Percentiles rank a stretch among this genome's conserved stretches.
Conservation (phyloP, 1,140 invertebrate genomes). For the Dreissena rostriformis region DNA sequence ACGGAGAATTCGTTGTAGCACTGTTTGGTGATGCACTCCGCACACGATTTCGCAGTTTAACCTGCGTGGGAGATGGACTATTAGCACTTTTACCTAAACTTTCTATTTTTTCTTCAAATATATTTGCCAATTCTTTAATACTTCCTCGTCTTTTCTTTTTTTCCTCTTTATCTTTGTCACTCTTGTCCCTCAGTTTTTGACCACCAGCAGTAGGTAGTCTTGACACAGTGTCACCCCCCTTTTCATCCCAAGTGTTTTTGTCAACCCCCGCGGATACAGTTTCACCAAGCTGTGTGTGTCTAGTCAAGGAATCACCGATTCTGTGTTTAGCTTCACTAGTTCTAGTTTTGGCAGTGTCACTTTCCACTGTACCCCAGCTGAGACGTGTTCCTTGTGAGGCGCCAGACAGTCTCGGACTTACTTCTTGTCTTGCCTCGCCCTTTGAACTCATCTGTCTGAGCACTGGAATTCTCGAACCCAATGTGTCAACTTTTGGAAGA, state of each 20-base stretch:
- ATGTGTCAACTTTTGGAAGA: constrained; percentile 22
- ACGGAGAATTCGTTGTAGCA: constrained; percentile 26
- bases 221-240: not conserved
- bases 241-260: not conserved
- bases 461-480: constrained; percentile 40
- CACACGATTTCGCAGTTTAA: constrained; percentile 41
- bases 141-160: constrained; percentile 71
- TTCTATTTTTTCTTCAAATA: constrained; percentile 70
- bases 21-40: constrained; percentile 57
- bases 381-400: constrained; percentile 11
- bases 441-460: constrained; percentile 41
- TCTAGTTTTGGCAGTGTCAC: not conserved
- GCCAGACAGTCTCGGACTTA: not conserved
- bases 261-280: not conserved
- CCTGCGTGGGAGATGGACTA: constrained; percentile 51
- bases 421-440: constrained; percentile 36
- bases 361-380: constrained; percentile 27
- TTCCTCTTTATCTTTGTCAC: constrained; percentile 49
- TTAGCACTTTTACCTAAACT: constrained; percentile 45
- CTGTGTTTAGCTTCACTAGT: not conserved
- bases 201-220: not conserved
- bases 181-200: constrained; percentile 31
- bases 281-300: not conserved
- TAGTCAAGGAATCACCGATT: not conserved
- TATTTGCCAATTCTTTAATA: constrained; percentile 75